Conservation (phyloP, 2,113 vertebrate species). For the Tiliqua scincoides region DNA sequence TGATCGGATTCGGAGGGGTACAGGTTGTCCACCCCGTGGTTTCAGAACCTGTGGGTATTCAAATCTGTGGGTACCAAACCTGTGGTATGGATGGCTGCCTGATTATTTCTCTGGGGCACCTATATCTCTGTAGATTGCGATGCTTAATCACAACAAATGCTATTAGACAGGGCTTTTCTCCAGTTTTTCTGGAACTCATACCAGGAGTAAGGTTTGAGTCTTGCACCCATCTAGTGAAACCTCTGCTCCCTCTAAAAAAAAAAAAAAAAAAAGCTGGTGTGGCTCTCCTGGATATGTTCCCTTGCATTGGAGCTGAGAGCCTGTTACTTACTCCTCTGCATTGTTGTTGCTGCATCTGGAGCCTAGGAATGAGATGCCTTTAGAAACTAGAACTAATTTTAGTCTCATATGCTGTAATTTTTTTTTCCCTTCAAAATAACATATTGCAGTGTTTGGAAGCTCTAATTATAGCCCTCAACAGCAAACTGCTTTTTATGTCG, state of each 20-base stretch:
- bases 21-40: no score
- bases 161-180: no score
- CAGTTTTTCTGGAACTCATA: not conserved
- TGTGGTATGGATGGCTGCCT: no score
- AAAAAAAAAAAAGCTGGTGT: not conserved
- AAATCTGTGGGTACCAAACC: no score
- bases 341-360: not conserved
- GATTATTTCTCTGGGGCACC: not conserved
- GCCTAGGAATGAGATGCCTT: not conserved
- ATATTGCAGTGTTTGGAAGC: not conserved
- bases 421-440: not conserved
- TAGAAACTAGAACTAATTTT: not conserved
- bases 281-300: not conserved
- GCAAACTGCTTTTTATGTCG: not conserved
- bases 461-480: constrained; percentile 2
- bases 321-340: not conserved
- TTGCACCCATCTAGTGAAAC: not conserved
- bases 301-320: not conserved
- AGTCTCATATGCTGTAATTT: constrained; percentile 1
- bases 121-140: not conserved
- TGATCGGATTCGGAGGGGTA: no score
- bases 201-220: not conserved
- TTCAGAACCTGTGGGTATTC: no score
- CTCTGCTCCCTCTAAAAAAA: not conserved
- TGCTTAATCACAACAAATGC: not conserved